Evolutionary conservation across 2,888 invertebrate genomes (phyloP), one percentile per base, ranked within the genome.

Genomic region (Cordilura impudica): DNA sequence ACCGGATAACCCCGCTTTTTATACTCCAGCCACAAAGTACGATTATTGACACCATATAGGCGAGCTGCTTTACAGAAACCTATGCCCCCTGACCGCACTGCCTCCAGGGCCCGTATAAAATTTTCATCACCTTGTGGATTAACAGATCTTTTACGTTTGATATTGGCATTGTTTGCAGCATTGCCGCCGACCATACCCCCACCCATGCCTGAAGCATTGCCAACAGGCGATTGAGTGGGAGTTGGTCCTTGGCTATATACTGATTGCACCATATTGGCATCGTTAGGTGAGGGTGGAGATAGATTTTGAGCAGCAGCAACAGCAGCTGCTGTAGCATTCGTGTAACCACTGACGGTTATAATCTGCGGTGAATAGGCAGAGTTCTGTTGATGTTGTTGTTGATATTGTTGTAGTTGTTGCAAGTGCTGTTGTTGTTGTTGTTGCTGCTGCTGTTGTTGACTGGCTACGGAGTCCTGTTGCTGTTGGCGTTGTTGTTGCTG

Each of bases 41-140:
- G 92, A 89, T 96, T 96, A 89, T 96, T 96, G 14, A 96, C 95
- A 29, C 96, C 96, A 88, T 94, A 96, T 90, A 95, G 92, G 63
- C 95, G 91, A 0, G 96, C 96, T 7, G 96, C 96, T 86, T 95
- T 95, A 89, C 96, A 96, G 89, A 96, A 96, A 1, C 96, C 96
- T 83, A 96, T 95, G 43, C 95, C 95, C 19, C 96, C 96, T 85
- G 93, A 94, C 78, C 95, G 92, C 0, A 96, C 96, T 0, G 95
- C 96, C 86, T 96, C 95, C 60, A 96, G 90, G 0, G 96, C 96
- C 35, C 94, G 91, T 82, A 95, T 94, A 89, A 96, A 96, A 87
- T 95, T 95, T 86, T 95, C 95, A 85, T 95, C 95, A 1, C 94
- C 93, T 88, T 95, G 96, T 0, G 95, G 95, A 89, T 96, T 95